A percentile compares a stretch with the other conserved stretches of the same genome.
phyloP scores from a whole-genome alignment of 2,113 vertebrate genomes.

The Rynchops niger region DNA sequence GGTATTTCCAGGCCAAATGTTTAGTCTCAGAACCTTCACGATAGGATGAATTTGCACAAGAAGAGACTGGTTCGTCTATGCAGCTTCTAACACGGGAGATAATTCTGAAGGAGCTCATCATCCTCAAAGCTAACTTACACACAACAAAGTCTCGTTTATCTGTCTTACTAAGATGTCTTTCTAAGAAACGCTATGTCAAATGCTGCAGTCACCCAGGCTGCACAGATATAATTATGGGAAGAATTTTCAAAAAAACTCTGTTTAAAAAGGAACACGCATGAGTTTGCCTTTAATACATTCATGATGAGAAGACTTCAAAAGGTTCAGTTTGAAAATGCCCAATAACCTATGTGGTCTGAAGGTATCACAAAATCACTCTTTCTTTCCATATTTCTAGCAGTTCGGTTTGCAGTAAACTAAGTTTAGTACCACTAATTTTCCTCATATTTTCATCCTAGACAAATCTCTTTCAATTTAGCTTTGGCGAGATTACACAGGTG shows the following conservation, averaged over 20 bases:
- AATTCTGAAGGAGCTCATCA: neutral
- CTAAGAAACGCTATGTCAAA: neutral
- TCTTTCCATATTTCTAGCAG: neutral
- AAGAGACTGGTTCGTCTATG: neutral
- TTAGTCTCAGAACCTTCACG: neutral
- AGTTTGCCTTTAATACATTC: neutral
- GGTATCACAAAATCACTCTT: neutral
- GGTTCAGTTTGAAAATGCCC: neutral
- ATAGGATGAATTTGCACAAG: neutral
- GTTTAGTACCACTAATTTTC: neutral
- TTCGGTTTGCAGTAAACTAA: neutral
- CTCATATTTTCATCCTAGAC: conserved; percentile 23
- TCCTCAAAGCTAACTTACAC: neutral
- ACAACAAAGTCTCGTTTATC: neutral
- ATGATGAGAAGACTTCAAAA: neutral
- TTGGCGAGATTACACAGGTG: neutral
- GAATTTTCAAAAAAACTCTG: neutral
- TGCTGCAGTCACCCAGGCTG: neutral
- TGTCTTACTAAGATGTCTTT: neutral
- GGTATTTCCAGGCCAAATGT: neutral
- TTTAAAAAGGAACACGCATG: neutral
- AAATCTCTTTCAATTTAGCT: neutral
- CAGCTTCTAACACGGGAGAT: neutral
- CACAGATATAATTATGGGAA: neutral
- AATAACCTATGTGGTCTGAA: neutral